Conservation (phyloP, 1,140 invertebrate genomes). For the Oncopeltus fasciatus region DNA sequence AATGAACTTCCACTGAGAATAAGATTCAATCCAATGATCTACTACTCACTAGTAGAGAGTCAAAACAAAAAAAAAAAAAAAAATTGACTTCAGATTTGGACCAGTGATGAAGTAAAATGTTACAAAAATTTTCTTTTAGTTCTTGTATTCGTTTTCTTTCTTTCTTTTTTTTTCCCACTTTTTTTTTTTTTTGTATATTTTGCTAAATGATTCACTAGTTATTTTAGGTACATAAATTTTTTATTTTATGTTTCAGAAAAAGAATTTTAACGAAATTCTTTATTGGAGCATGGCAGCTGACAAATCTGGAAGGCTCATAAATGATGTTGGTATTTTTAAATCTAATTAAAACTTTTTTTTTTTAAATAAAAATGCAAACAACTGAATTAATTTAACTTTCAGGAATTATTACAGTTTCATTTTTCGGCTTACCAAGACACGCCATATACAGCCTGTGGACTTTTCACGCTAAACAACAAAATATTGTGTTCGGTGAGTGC, state of each 20-base stretch:
- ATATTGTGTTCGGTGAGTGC: neutral
- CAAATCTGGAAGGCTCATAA: neutral
- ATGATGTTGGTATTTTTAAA: neutral
- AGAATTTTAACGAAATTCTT: neutral
- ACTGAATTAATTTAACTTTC: neutral
- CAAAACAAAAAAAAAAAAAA: too few species aligned
- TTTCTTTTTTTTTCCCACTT: too few species aligned
- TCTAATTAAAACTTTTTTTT: neutral
- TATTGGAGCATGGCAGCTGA: neutral
- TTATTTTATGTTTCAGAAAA: neutral
- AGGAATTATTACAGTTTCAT: neutral
- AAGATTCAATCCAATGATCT: too few species aligned
- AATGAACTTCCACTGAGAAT: too few species aligned
- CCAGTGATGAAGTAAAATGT: too few species aligned
- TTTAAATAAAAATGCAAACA: neutral
- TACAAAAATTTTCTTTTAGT: too few species aligned
- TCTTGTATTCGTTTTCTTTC: too few species aligned
- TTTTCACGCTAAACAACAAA: neutral
- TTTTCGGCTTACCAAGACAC: neutral
- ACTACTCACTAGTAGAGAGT: too few species aligned
- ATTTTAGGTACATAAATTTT: too few species aligned
- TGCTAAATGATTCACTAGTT: too few species aligned
- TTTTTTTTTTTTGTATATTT: too few species aligned
- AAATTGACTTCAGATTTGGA: too few species aligned
- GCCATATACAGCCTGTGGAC: neutral